phyloP scores from a whole-genome alignment of 2,888 invertebrate species.

The Hecatera dysodea region DNA sequence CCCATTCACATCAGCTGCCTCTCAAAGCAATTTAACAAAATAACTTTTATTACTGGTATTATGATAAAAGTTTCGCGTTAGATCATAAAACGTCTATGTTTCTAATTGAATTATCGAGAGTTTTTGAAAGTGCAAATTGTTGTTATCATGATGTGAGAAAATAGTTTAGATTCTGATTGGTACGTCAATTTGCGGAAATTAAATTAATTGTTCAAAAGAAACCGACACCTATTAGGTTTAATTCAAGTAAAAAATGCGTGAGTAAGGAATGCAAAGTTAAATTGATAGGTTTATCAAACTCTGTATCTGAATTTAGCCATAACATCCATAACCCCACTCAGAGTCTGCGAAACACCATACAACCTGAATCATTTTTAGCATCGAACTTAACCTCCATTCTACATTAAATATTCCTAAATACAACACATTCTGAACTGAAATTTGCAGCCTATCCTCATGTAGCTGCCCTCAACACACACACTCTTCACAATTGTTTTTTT shows the following conservation, averaged over 20 bases:
- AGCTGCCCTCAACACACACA: too few species aligned
- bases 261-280: not conserved
- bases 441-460: too few species aligned
- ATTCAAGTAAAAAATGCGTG: not conserved
- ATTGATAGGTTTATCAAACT: too few species aligned
- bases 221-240: slow-evolving; percentile 1
- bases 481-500: too few species aligned
- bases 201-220: slow-evolving; percentile 10
- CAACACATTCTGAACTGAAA: too few species aligned
- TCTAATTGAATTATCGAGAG: slow-evolving; percentile 48
- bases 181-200: slow-evolving; percentile 33
- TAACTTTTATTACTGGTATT: slow-evolving; percentile 51
- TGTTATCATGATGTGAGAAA: slow-evolving; percentile 45
- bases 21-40: slow-evolving; percentile 46
- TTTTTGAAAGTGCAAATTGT: slow-evolving; percentile 55
- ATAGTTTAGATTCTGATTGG: slow-evolving; percentile 12
- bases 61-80: slow-evolving; percentile 36
- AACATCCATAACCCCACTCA: too few species aligned
- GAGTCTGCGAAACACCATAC: too few species aligned
- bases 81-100: slow-evolving; percentile 41
- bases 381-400: too few species aligned
- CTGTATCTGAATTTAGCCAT: too few species aligned
- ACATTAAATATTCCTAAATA: too few species aligned
- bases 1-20: not conserved
- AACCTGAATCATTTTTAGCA: too few species aligned